Base-by-base conservation (phyloP, 2,888 invertebrate genomes). In the Belgica antarctica region DNA sequence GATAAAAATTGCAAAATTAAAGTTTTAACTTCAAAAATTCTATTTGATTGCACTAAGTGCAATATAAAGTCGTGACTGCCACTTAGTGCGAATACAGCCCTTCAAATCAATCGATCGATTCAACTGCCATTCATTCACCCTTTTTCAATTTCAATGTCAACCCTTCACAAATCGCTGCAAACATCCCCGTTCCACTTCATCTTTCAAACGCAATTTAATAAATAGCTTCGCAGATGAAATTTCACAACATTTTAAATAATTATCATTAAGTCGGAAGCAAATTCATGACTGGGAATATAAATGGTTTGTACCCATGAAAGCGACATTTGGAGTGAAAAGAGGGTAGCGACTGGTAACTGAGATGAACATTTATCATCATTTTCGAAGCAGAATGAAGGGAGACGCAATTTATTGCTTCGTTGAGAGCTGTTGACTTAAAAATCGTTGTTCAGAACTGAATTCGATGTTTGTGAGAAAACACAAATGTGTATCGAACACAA, bases 371-470 rank as follows among this genome's bases (percentile, higher is more conserved):
- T 46, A 46, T 46, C 46, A 46, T 46, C 46, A 46, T 46, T 46
- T 46, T 7, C 31, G 31, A 31, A 31, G n/a, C n/a, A 31, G 31
- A 10, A 31, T 4, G 10, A 15, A n/a, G 4, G 46, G 15, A 4
- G 5, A 10, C n/a, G 12, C 17, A 52, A 52, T 52, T 7, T 22
- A 52, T 19, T 22, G 52, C 22, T 52, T 3, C 22, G 24, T 52
- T 52, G 3, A 52, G 52, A 52, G 52, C 52, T 46, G 46, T 46
- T 46, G 46, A 46, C 46, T 46, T 15, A 15, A n/a, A 46, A 46
- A 46, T 15, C 15, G 31, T 31, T 31, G 31, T 31, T 10, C 5
- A 10, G 31, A 31, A 10, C 31, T 31, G 31, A 10, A 31, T n/a
- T n/a, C n/a, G n/a, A n/a, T n/a, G n/a, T n/a, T n/a, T n/a, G n/a